Evolutionary conservation across 2,113 vertebrate genomes (phyloP), one percentile per base, ranked within the genome.

Genomic region (Plestiodon gilberti): DNA sequence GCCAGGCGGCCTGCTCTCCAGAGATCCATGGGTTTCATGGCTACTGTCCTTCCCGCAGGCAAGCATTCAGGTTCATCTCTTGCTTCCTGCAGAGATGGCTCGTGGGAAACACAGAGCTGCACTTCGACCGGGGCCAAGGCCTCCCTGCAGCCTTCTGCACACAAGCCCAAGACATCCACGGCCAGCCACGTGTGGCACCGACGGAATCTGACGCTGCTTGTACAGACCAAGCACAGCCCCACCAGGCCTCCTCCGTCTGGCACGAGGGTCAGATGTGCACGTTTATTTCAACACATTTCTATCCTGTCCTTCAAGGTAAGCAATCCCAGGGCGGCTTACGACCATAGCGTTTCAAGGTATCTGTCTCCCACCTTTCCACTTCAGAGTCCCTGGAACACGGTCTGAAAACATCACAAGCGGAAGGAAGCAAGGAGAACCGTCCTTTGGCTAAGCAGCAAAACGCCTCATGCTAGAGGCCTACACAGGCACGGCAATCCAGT

Each of bases 31-130:
- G n/a, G n/a, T n/a, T n/a, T n/a, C n/a, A n/a, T n/a, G n/a, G n/a
- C n/a, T n/a, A n/a, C n/a, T n/a, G n/a, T n/a, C n/a, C 48, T 59
- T 87, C 73, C 35, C 4, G 25, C 67, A 84, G 48, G 85, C 35
- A 48, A 73, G 28, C 18, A 70, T 0, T 0, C 3, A 11, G 61
- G 80, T 65, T 33, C 57, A 33, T 6, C 87, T 23, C 33, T 79
- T 86, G 90, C 17, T 4, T 25, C 10, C 18, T 0, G 0, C 1
- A 35, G 2, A 77, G 88, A 52, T 0, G 73, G 3, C 77, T 38
- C 57, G 52, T 13, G 43, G 11, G 43, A 85, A 76, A 65, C 23
- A 74, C 43, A 23, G 15, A 0, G 9, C 25, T 28, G n/a, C 14
- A 7, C 23, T 17, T 73, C 4, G 13, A n/a, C 3, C 61, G 17